These are phyloP conservation scores for Campaea margaritaria DNA, from an alignment of 2,888 invertebrate genomes.

Conservation along the genomic window DNA sequence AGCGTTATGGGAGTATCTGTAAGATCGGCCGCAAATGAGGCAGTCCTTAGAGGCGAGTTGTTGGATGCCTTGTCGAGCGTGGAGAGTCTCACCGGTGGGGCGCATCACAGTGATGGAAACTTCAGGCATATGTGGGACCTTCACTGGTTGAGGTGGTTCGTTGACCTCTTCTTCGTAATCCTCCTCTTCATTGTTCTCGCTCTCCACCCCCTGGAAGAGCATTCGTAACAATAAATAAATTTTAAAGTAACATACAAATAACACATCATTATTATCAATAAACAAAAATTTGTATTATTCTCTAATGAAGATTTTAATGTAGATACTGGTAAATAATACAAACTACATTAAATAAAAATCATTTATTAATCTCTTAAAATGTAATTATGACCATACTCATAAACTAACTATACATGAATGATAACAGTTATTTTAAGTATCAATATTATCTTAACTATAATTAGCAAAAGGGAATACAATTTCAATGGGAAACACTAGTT, in stretches of 20 bases:
- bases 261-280: too few relatives aligned
- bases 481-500: too few relatives aligned
- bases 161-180: conserved; percentile 64
- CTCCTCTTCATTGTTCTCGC: conserved; percentile 73
- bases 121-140: conserved; percentile 73
- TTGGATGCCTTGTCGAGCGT: conserved; percentile 78
- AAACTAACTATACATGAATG: too few relatives aligned
- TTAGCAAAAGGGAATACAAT: too few relatives aligned
- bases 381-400: too few relatives aligned
- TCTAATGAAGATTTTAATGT: background rate
- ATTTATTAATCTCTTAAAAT: background rate
- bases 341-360: background rate
- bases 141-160: conserved; percentile 53
- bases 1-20: conserved; percentile 82
- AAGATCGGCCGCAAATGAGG: conserved; percentile 78
- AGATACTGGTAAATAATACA: background rate
- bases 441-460: too few relatives aligned
- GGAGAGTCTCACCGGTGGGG: conserved; percentile 74
- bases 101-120: conserved; percentile 82
- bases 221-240: background rate
- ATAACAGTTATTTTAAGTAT: too few relatives aligned
- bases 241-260: background rate
- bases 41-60: conserved; percentile 82
- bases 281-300: too few relatives aligned
- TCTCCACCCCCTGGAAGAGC: conserved; percentile 73